These are phyloP conservation scores for Syritta pipiens DNA, from an alignment of 2,888 invertebrate species.

Conservation along the genomic window DNA sequence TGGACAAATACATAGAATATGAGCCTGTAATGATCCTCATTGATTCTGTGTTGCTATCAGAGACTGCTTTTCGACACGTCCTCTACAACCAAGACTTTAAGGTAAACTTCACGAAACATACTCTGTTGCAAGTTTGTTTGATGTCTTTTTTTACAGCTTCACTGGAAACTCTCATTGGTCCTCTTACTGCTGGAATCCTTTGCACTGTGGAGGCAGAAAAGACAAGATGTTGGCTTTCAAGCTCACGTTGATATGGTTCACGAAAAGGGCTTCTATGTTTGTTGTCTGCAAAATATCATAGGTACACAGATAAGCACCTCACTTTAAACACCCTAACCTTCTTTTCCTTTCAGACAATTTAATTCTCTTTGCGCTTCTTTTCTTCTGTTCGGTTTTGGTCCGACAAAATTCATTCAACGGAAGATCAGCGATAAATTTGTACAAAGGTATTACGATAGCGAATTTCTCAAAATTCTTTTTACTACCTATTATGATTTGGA, in stretches of 20 bases:
- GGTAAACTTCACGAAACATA: constrained; percentile 80
- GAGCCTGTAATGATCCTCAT: constrained; percentile 93
- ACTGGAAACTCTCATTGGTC: constrained; percentile 90
- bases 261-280: constrained; percentile 83
- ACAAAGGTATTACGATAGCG: constrained; percentile 83
- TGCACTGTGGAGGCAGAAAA: constrained; percentile 82
- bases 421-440: constrained; percentile 73
- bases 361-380: constrained; percentile 32
- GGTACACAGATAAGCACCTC: constrained; percentile 69
- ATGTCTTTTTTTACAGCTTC: constrained; percentile 79
- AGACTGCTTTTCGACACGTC: constrained; percentile 91
- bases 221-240: constrained; percentile 68
- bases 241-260: constrained; percentile 80
- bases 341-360: constrained; percentile 34
- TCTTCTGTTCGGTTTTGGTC: constrained; percentile 14
- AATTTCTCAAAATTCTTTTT: constrained; percentile 82
- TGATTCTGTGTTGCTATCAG: constrained; percentile 89
- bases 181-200: constrained; percentile 90
- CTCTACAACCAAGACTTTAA: constrained; percentile 89
- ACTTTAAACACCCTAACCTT: not conserved
- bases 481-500: constrained; percentile 84
- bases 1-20: constrained; percentile 95
- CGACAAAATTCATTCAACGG: not conserved
- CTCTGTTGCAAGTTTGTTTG: not conserved
- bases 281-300: constrained; percentile 80